Evolutionary conservation across 2,113 vertebrate species (phyloP).

Genomic region (Rhinoptilus africanus): DNA sequence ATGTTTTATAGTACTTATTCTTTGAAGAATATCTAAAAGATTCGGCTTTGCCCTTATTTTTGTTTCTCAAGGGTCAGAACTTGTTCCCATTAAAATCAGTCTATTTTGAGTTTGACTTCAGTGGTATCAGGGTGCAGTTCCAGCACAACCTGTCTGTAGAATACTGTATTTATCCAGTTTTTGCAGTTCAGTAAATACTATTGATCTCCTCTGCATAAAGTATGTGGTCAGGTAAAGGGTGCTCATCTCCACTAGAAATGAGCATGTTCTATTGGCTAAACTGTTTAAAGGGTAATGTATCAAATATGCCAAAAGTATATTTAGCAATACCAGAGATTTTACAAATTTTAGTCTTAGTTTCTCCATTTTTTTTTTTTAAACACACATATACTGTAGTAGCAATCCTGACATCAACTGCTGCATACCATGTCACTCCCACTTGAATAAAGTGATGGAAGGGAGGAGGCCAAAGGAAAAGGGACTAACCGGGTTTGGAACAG

Average conservation of each 20-base stretch:
- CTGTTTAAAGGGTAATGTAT: background rate
- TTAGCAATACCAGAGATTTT: background rate
- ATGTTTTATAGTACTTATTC: background rate
- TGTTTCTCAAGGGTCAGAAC: background rate
- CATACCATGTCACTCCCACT: background rate
- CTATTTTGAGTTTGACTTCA: background rate
- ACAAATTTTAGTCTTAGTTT: background rate
- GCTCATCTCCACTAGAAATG: background rate
- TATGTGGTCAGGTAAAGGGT: background rate
- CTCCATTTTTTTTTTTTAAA: background rate
- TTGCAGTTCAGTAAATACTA: background rate
- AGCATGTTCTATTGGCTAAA: background rate
- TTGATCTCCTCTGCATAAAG: background rate
- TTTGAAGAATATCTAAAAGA: background rate
- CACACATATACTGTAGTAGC: background rate
- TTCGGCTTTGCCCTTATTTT: background rate
- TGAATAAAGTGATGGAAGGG: background rate
- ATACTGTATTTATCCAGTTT: background rate
- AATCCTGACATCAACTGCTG: background rate
- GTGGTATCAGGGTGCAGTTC: background rate
- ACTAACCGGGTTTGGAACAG: background rate
- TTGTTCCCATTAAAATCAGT: background rate
- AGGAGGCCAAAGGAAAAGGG: background rate
- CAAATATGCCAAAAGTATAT: background rate
- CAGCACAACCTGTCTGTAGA: background rate